phyloP scores from a whole-genome alignment of 2,113 vertebrate species.

The Hyaena hyaena region DNA sequence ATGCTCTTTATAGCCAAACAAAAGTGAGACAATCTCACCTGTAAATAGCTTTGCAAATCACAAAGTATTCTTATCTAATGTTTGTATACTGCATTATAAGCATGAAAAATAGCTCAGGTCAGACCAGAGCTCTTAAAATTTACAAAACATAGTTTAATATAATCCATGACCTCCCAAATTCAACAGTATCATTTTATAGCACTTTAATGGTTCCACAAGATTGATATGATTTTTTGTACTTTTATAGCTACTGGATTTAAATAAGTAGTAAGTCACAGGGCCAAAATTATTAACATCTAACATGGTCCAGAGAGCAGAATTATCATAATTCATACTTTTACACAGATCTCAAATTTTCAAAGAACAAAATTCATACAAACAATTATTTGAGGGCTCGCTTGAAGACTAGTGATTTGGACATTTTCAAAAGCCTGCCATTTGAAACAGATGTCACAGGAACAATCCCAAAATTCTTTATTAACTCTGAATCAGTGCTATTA shows the following conservation, averaged over 20 bases:
- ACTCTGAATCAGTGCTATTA: not conserved
- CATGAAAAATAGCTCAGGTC: not conserved
- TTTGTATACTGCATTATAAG: not conserved
- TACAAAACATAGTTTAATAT: not conserved
- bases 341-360: constrained; percentile 45
- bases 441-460: not conserved
- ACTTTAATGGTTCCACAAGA: not conserved
- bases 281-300: constrained; percentile 47
- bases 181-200: not conserved
- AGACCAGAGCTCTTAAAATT: not conserved
- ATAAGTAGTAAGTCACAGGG: not conserved
- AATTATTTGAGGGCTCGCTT: not conserved
- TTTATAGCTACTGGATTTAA: constrained; percentile 37
- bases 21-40: not conserved
- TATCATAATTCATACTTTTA: constrained; percentile 43
- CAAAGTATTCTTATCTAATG: not conserved
- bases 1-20: not conserved
- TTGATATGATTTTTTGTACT: not conserved
- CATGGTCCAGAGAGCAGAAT: constrained; percentile 6
- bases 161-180: not conserved
- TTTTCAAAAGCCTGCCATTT: constrained; percentile 21
- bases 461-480: not conserved
- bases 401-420: not conserved
- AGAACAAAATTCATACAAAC: constrained; percentile 25
- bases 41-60: not conserved